Conservation (phyloP, 1,140 invertebrate genomes). For the Gryllus bimaculatus region DNA sequence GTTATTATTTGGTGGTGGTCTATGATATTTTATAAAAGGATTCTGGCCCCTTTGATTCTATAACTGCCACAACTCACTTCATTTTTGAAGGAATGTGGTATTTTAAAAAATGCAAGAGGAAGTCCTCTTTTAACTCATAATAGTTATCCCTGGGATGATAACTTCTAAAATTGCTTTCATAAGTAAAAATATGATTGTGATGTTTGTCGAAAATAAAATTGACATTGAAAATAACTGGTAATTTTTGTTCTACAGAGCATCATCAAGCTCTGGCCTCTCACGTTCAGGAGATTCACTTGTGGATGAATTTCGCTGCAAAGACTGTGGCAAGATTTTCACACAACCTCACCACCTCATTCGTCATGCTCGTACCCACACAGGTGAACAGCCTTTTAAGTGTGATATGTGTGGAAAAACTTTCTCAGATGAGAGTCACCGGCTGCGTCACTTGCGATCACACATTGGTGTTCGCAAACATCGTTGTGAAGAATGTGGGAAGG, state of each 20-base stretch:
- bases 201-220: too few relatives aligned
- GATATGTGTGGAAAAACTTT: conserved; percentile 22
- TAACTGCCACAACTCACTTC: too few relatives aligned
- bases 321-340: conserved; percentile 8
- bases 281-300: neutral
- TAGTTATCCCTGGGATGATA: too few relatives aligned
- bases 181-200: too few relatives aligned
- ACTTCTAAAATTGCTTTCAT: too few relatives aligned
- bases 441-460: conserved; percentile 2
- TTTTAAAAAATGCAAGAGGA: too few relatives aligned
- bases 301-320: neutral
- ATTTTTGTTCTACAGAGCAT: neutral
- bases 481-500: neutral
- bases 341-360: neutral
- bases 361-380: neutral
- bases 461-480: neutral
- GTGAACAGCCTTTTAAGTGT: conserved; percentile 8
- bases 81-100: too few relatives aligned
- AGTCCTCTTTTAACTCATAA: too few relatives aligned
- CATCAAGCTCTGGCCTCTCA: neutral
- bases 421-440: neutral
- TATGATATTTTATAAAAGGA: too few relatives aligned
- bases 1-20: too few relatives aligned
- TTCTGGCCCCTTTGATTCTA: too few relatives aligned
- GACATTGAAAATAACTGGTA: too few relatives aligned